These are phyloP conservation scores for Drosophila neocordata DNA, from an alignment of 1,140 invertebrate genomes.

Conservation along the genomic window DNA sequence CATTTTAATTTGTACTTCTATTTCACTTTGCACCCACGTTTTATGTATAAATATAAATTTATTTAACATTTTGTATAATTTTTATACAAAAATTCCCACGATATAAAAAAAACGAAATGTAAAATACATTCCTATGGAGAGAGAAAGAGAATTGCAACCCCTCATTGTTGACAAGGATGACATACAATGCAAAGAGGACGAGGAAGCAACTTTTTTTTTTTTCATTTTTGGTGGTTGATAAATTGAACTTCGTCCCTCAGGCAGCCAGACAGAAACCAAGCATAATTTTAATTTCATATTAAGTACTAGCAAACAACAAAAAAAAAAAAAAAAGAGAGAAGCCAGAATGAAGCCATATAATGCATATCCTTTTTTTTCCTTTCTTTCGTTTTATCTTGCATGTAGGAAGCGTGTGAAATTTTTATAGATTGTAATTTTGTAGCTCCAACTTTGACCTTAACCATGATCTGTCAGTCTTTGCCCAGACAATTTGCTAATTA, in stretches of 20 bases:
- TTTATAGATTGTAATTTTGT: slow-evolving; percentile 39
- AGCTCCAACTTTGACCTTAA: slow-evolving; percentile 31
- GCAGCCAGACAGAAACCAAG: slow-evolving; percentile 49
- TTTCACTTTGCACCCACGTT: background rate
- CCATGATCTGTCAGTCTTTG: background rate
- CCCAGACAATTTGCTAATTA: slow-evolving; percentile 10
- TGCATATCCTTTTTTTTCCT: slow-evolving; percentile 60
- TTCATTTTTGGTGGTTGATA: slow-evolving; percentile 9
- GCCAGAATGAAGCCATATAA: slow-evolving; percentile 64
- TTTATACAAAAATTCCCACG: slow-evolving; percentile 7
- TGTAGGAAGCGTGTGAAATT: slow-evolving; percentile 52
- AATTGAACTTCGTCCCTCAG: slow-evolving; percentile 17
- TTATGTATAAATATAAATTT: background rate
- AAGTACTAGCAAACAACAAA: slow-evolving; percentile 56
- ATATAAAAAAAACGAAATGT: background rate
- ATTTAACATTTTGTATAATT: background rate
- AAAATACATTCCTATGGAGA: slow-evolving; percentile 5
- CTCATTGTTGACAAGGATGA: slow-evolving; percentile 1
- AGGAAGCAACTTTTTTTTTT: slow-evolving; percentile 1
- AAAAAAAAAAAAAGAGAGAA: background rate
- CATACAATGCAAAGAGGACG: background rate
- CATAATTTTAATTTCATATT: slow-evolving; percentile 79
- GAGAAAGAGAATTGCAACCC: background rate
- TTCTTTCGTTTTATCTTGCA: slow-evolving; percentile 14
- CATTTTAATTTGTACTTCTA: background rate